These are phyloP conservation scores for Heteronetta atricapilla DNA, from an alignment of 2,113 vertebrate species.

Conservation along the genomic window DNA sequence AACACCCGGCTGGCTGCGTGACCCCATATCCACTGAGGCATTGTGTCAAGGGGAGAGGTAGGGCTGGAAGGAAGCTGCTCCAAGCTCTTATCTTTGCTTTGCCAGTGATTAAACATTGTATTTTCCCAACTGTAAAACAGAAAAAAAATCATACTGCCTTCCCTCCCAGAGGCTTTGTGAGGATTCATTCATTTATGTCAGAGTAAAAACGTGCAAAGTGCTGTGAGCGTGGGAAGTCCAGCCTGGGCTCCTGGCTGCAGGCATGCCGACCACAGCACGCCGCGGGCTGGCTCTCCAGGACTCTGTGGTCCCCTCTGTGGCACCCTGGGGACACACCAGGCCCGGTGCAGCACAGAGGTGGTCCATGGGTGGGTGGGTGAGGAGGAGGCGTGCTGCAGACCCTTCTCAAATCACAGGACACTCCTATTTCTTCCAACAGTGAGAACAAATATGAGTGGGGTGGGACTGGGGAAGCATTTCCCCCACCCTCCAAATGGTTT, in stretches of 20 bases:
- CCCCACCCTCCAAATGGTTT: background rate
- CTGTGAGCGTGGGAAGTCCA: background rate
- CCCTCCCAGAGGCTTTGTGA: background rate
- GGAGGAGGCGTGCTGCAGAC: background rate
- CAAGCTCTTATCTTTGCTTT: background rate
- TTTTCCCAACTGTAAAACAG: background rate
- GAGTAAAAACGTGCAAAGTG: background rate
- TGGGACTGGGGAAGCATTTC: background rate
- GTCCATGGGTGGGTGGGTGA: rapidly evolving
- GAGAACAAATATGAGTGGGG: background rate
- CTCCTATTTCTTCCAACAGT: background rate
- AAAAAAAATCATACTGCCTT: background rate
- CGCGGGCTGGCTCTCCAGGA: background rate
- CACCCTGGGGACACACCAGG: rapidly evolving
- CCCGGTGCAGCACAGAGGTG: rapidly evolving
- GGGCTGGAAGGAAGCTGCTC: background rate
- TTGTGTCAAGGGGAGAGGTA: background rate
- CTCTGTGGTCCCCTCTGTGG: background rate
- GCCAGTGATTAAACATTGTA: background rate
- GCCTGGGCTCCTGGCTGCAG: background rate
- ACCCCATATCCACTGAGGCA: background rate
- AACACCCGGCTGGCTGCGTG: background rate
- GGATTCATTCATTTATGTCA: background rate
- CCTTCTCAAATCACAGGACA: background rate
- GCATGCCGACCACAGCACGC: rapidly evolving